Evolutionary conservation across 2,113 vertebrate species (phyloP), one percentile per base, ranked within the genome.

Genomic region (Nothobranchius furzeri): DNA sequence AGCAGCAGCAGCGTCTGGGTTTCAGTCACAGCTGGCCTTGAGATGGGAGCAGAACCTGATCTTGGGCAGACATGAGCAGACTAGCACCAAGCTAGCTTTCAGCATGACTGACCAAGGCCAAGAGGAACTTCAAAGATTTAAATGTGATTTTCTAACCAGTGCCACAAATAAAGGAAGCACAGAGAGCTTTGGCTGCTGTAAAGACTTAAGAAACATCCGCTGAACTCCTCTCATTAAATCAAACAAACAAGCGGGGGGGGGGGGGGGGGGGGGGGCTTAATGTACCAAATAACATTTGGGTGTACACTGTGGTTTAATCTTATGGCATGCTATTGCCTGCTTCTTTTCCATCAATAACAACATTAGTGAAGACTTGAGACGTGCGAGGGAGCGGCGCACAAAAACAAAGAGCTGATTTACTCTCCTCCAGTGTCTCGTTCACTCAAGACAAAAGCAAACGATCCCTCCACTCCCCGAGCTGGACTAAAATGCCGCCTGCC

Each of bases 351-450:
- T 55, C 74, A 73, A 68, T 85, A 80, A 89, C 90, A 79, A 83
- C 86, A 87, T 87, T 82, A 90, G 88, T 79, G 73, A 87, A 88
- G 20, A 64, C 62, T 73, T 78, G 67, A 87, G 84, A 81, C 59
- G 82, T 81, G 57, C 71, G 73, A 73, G 85, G 79, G 78, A 75
- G 82, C 50, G 48, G 79, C 76, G 70, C 52, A 66, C 52, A 78
- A 77, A 85, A 87, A 85, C 65, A 88, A 88, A 81, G 79, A 57
- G 47, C 48, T 74, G 55, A 87, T 87, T 87, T 85, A 86, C 76
- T 78, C 66, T 80, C 71, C 64, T 78, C 25, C 14, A 78, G 59
- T 69, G 70, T 54, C 68, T 86, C 75, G 66, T 67, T 69, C 64
- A 77, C 68, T 45, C 49, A 80, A 80, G 73, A 85, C 82, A 84